Conservation (phyloP, 2,113 vertebrate species). For the Empidonax traillii region DNA sequence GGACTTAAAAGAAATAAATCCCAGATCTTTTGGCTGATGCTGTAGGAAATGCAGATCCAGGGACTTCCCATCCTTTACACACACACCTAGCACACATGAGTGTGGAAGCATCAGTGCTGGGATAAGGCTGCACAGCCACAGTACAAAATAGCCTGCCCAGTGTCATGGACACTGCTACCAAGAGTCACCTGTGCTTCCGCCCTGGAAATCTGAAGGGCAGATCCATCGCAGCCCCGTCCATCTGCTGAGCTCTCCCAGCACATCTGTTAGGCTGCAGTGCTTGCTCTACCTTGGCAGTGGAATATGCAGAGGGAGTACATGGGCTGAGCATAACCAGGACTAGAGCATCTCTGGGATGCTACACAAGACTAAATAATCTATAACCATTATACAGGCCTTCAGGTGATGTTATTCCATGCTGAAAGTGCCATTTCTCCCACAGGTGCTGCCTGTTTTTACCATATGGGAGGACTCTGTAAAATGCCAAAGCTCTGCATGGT, state of each 20-base stretch:
- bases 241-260: not conserved
- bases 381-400: rapidly evolving
- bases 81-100: not conserved
- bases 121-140: not conserved
- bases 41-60: not conserved
- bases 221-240: not conserved
- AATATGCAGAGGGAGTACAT: not conserved
- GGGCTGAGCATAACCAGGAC: not conserved
- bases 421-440: not conserved
- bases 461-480: not conserved
- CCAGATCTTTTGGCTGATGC: not conserved
- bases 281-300: not conserved
- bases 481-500: not conserved
- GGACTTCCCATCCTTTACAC: not conserved
- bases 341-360: not conserved
- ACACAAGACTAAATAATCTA: not conserved
- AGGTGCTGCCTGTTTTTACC: not conserved
- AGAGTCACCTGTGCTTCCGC: not conserved
- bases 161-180: not conserved
- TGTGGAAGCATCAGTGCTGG: not conserved
- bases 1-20: not conserved
- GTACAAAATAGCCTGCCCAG: not conserved
- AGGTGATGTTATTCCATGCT: not conserved
- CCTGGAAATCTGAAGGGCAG: not conserved
- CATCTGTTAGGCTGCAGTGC: too few species aligned